Percentiles rank a stretch among this genome's conserved stretches.
Conservation (phyloP, 2,888 invertebrate species). For the Metacarcinus magister region DNA sequence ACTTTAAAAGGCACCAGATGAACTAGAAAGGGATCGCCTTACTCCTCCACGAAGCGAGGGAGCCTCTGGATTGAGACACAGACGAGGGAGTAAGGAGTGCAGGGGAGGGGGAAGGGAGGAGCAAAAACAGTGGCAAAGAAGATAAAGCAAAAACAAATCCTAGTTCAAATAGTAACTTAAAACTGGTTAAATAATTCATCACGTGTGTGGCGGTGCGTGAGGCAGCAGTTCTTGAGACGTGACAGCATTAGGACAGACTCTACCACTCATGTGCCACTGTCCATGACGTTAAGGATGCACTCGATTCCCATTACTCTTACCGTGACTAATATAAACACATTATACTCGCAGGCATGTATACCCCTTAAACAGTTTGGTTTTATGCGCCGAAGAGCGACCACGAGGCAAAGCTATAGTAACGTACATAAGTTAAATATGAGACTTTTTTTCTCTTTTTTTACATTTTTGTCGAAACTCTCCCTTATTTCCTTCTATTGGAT, state of each 20-base stretch:
- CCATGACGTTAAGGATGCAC: not conserved
- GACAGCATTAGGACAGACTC: not conserved
- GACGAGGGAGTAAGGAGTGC: not conserved
- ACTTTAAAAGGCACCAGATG: not conserved
- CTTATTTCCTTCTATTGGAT: not conserved
- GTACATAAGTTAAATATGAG: not conserved
- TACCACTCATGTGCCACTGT: constrained; percentile 6
- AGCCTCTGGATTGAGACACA: not conserved
- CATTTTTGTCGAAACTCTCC: not conserved
- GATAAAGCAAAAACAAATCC: not conserved
- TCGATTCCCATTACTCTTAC: constrained; percentile 13
- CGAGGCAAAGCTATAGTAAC: not conserved
- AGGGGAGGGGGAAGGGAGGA: not conserved
- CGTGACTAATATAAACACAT: constrained; percentile 14
- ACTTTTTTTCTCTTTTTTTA: not conserved
- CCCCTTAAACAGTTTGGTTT: not conserved
- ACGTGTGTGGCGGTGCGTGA: not conserved
- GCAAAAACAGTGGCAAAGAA: not conserved
- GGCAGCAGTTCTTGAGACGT: not conserved
- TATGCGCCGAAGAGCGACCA: not conserved
- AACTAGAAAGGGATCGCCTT: not conserved
- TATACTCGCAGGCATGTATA: not conserved
- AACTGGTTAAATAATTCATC: not conserved
- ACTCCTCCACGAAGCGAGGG: not conserved
- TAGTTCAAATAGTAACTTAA: constrained; percentile 4